A percentile compares a stretch with the other conserved stretches of the same genome.
phyloP scores from a whole-genome alignment of 2,888 invertebrate species.

The Athripsodes cinereus region DNA sequence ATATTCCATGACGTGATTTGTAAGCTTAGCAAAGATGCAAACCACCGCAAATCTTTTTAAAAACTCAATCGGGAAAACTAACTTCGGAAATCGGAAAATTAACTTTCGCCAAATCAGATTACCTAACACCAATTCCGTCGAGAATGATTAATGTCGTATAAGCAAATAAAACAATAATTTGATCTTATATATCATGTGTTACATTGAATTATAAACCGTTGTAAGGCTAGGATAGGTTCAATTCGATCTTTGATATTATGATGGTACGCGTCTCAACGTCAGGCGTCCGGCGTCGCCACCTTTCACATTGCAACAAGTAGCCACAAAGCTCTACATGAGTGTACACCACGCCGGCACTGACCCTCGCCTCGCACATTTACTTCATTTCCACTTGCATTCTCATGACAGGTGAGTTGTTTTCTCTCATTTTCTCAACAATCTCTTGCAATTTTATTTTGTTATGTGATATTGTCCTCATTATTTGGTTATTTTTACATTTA shows the following conservation, averaged over 20 bases:
- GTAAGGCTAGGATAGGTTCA: too few species aligned
- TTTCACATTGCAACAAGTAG: conserved; percentile 33
- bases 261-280: conserved; percentile 22
- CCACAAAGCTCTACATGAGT: too few species aligned
- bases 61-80: too few species aligned
- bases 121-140: too few species aligned
- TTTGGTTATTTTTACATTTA: not conserved
- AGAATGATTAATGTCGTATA: too few species aligned
- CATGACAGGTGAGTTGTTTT: conserved; percentile 16
- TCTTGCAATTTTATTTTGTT: not conserved
- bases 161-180: too few species aligned
- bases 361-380: conserved; percentile 14
- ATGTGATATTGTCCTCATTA: too few species aligned
- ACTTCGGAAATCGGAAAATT: too few species aligned
- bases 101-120: too few species aligned
- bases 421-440: not conserved
- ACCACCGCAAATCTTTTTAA: not conserved
- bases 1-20: not conserved
- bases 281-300: conserved; percentile 39
- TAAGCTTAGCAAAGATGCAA: not conserved
- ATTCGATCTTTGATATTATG: too few species aligned
- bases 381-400: not conserved
- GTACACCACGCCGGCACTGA: conserved; percentile 30
- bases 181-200: too few species aligned
- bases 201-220: too few species aligned